Conservation (phyloP, 2,797 vertebrate genomes). For the Telmatherina bonti region DNA sequence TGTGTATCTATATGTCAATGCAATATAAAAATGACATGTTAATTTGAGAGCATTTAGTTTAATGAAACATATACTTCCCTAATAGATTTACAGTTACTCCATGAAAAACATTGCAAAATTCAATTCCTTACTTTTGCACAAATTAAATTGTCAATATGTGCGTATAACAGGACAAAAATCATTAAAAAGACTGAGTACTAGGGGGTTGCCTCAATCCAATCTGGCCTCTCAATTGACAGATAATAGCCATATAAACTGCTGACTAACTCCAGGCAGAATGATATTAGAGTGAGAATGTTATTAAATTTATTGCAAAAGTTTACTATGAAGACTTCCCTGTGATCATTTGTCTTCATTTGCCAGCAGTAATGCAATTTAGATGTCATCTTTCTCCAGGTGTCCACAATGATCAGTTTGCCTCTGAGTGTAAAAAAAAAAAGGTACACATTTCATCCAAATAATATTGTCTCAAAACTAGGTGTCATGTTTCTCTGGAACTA, state of each 20-base stretch:
- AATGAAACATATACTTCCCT: not conserved
- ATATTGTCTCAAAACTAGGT: constrained; percentile 14
- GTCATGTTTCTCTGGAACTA: constrained; percentile 35
- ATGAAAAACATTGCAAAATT: constrained; percentile 21
- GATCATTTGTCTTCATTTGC: constrained; percentile 30
- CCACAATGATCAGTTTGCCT: constrained; percentile 15
- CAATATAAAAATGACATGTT: not conserved
- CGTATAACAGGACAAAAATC: constrained; percentile 15
- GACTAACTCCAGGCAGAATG: constrained; percentile 23
- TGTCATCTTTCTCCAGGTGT: constrained; percentile 2
- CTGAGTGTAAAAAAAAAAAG: not conserved
- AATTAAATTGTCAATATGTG: constrained; percentile 6
- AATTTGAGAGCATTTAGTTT: not conserved
- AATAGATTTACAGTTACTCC: not conserved
- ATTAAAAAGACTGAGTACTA: constrained; percentile 30
- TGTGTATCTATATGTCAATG: too few species aligned
- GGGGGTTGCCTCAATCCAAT: constrained; percentile 30
- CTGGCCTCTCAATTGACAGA: constrained; percentile 16
- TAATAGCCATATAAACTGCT: constrained; percentile 26
- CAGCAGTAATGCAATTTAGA: constrained; percentile 6
- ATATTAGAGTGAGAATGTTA: not conserved
- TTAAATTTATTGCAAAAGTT: not conserved
- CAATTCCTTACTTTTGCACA: constrained; percentile 9
- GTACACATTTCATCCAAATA: not conserved
- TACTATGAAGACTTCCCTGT: constrained; percentile 2